Evolutionary conservation across 2,113 vertebrate species (phyloP).

Genomic region (Pollachius pollachius): DNA sequence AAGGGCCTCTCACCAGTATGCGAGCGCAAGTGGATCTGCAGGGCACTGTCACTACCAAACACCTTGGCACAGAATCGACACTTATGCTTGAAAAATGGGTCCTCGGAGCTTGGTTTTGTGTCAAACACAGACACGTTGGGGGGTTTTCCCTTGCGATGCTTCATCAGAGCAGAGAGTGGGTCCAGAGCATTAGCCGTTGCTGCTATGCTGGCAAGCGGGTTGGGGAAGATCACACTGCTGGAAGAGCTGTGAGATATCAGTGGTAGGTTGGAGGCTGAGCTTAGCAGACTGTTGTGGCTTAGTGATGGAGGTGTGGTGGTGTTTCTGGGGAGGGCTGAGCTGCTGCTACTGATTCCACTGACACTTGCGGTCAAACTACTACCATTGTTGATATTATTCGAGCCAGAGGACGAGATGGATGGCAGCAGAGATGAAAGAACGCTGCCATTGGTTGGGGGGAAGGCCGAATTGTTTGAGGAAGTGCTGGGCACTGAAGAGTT

Average conservation of each 20-base stretch:
- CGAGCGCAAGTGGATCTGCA: conserved; percentile 97
- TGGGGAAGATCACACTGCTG: conserved; percentile 97
- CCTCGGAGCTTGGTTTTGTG: conserved; percentile 92
- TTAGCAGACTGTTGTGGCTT: conserved; percentile 81
- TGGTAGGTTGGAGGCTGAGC: conserved; percentile 86
- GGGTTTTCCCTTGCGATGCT: conserved; percentile 96
- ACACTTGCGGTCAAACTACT: conserved; percentile 55
- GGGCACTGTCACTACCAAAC: conserved; percentile 96
- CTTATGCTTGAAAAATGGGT: conserved; percentile 99
- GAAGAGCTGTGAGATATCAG: conserved; percentile 96
- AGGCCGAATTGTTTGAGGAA: conserved; percentile 69
- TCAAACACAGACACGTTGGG: conserved; percentile 97
- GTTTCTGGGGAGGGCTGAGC: conserved; percentile 77
- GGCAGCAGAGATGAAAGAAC: conserved; percentile 74
- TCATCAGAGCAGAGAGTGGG: conserved; percentile 96
- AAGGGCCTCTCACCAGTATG: conserved; percentile 97
- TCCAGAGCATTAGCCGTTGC: conserved; percentile 96
- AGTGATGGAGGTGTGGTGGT: conserved; percentile 81
- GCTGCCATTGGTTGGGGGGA: conserved; percentile 68
- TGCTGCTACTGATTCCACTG: conserved; percentile 39
- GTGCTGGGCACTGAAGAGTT: conserved; percentile 74
- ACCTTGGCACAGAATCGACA: conserved; percentile 99
- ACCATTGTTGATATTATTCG: conserved; percentile 61
- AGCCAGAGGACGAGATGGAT: conserved; percentile 70
- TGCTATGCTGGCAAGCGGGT: conserved; percentile 95